A percentile compares a stretch with the other conserved stretches of the same genome.
These are phyloP conservation scores for Ganaspis sp. DNA, from an alignment of 1,140 invertebrate genomes.

Conservation along the genomic window DNA sequence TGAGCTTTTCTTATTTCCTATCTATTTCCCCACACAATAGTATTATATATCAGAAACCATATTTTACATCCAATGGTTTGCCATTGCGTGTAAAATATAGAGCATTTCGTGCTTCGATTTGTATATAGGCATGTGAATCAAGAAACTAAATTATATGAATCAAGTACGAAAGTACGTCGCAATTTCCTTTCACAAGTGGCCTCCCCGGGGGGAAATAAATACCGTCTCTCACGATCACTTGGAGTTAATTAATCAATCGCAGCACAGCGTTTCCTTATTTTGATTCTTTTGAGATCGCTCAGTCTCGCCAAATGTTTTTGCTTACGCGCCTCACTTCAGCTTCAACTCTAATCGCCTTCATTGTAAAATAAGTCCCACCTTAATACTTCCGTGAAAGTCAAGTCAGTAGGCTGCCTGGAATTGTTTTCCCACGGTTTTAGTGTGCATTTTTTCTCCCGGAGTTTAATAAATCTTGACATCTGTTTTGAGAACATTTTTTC, in stretches of 20 bases:
- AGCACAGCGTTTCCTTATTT: constrained; percentile 6
- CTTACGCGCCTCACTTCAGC: background rate
- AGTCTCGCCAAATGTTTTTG: background rate
- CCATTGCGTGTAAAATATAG: background rate
- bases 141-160: background rate
- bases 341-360: background rate
- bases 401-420: background rate
- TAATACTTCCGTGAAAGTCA: background rate
- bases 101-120: background rate
- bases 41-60: background rate
- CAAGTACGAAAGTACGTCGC: background rate
- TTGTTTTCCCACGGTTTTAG: constrained; percentile 34
- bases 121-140: no score
- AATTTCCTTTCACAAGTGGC: background rate
- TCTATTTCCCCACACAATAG: background rate
- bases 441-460: no score
- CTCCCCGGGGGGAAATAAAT: background rate
- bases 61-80: background rate
- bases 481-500: no score
- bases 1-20: background rate
- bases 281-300: background rate
- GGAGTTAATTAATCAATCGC: background rate
- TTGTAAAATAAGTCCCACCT: background rate
- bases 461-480: no score
- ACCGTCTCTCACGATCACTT: background rate